phyloP scores from a whole-genome alignment of 2,113 vertebrate genomes.

The Perognathus longimembris region DNA sequence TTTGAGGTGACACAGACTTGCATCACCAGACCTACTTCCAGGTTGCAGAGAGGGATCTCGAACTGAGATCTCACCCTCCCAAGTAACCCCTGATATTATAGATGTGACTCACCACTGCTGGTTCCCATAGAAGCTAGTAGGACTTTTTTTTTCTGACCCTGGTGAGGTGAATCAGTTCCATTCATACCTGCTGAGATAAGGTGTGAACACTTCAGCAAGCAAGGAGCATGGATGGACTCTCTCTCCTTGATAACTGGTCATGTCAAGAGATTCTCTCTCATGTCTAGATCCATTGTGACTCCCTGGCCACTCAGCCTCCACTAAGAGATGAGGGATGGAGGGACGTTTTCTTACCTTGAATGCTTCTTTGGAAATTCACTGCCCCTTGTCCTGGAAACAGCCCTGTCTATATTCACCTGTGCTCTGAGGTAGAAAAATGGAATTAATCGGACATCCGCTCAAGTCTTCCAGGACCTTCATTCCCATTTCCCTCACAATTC shows the following conservation, averaged over 20 bases:
- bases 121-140: background rate
- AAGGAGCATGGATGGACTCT: rapidly evolving
- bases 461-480: background rate
- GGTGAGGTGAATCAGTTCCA: background rate
- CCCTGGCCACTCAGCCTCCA: background rate
- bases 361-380: background rate
- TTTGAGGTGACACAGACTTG: too few relatives aligned
- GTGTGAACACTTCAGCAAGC: rapidly evolving
- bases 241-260: background rate
- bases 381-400: background rate
- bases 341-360: rapidly evolving
- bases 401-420: too few relatives aligned
- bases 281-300: background rate
- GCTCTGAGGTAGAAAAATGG: background rate
- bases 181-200: background rate
- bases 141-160: too few relatives aligned
- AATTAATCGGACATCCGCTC: background rate
- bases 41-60: too few relatives aligned
- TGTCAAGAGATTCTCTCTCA: background rate
- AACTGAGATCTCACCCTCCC: too few relatives aligned
- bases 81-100: too few relatives aligned
- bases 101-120: too few relatives aligned
- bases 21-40: too few relatives aligned
- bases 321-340: background rate
- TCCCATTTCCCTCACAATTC: rapidly evolving